Evolutionary conservation across 2,797 vertebrate species (phyloP), one percentile per base, ranked within the genome.

Genomic region (Sphenopsis melanotis): DNA sequence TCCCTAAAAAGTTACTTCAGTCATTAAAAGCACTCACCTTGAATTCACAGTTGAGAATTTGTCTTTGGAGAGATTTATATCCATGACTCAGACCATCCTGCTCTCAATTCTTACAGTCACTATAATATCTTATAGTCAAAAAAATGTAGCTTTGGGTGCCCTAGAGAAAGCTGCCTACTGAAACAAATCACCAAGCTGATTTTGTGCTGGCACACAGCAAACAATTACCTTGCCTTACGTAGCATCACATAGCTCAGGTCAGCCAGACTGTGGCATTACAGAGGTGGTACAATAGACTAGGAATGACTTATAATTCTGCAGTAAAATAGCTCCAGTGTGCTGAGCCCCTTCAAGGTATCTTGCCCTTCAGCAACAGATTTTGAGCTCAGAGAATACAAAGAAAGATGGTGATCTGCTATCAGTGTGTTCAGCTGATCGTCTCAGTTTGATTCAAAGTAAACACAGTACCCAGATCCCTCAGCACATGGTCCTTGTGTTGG

Each of bases 151-250:
- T 85, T 72, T 60, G 53, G 11, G 6, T 50, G 44, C 64, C 47
- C 68, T 55, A 64, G 65, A 92, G 57, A 87, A 72, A 82, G 42
- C 2, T 74, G 53, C 56, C 68, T 53, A 60, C 39, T 52, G 41
- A 88, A 89, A 91, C 36, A 80, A 89, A 84, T 77, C 44, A 60
- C 27, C 1, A 1, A 64, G 57, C 0, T 46, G n/a, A 60, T 37
- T 77, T 71, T 71, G 29, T 14, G 24, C 74, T 82, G 57, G 34
- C 83, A 93, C 24, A 34, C 21, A 68, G 56, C 27, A 87, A 87
- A 87, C 37, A 56, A 57, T 44, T 46, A 23, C 70, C 24, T 47
- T 14, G 8, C 1, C 0, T 65, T n/a, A 68, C 0, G 0, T 1
- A 71, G 87, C 61, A 86, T 10, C 50, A 63, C 15, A 30, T 1